These are phyloP conservation scores for Drosophila pseudotalamancana DNA, from an alignment of 2,888 invertebrate genomes.

Conservation along the genomic window DNA sequence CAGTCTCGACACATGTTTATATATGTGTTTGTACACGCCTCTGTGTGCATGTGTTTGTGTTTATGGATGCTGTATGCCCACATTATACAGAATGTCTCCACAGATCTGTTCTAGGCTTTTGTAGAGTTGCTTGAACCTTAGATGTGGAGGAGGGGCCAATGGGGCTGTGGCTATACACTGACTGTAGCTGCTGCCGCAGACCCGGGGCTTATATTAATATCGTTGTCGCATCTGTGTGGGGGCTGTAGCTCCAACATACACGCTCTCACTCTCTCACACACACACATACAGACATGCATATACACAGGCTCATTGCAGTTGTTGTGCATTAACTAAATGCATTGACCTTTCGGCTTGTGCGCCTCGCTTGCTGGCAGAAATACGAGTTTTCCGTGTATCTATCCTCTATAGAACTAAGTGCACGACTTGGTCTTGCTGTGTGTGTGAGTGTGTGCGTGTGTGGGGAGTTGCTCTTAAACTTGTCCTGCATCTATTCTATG, in stretches of 20 bases:
- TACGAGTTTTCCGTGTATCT: slow-evolving; percentile 77
- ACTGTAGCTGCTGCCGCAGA: slow-evolving; percentile 20
- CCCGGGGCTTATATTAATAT: slow-evolving; percentile 54
- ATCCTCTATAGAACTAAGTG: slow-evolving; percentile 62
- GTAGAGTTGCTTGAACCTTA: slow-evolving; percentile 71
- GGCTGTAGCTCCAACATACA: slow-evolving; percentile 55
- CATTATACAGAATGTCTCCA: slow-evolving; percentile 45
- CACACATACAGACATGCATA: slow-evolving; percentile 26
- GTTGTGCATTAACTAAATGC: slow-evolving; percentile 74
- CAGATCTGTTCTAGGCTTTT: slow-evolving; percentile 30
- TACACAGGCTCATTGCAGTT: slow-evolving; percentile 34
- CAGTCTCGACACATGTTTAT: slow-evolving; percentile 11
- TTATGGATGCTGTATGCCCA: slow-evolving; percentile 53
- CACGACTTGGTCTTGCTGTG: slow-evolving; percentile 36
- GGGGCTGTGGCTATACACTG: slow-evolving; percentile 6
- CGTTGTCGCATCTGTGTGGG: slow-evolving; percentile 65
- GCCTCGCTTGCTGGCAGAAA: slow-evolving; percentile 68
- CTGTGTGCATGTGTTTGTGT: background rate
- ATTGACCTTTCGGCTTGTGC: slow-evolving; percentile 69
- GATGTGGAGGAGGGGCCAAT: slow-evolving; percentile 42
- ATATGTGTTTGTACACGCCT: background rate
- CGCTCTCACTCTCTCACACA: slow-evolving; percentile 18
- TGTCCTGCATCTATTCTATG: slow-evolving; percentile 76
- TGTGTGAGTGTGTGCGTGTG: slow-evolving; percentile 28
- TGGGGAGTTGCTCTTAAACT: slow-evolving; percentile 74